Evolutionary conservation across 2,797 vertebrate species (phyloP).

Genomic region (Anabas testudineus): DNA sequence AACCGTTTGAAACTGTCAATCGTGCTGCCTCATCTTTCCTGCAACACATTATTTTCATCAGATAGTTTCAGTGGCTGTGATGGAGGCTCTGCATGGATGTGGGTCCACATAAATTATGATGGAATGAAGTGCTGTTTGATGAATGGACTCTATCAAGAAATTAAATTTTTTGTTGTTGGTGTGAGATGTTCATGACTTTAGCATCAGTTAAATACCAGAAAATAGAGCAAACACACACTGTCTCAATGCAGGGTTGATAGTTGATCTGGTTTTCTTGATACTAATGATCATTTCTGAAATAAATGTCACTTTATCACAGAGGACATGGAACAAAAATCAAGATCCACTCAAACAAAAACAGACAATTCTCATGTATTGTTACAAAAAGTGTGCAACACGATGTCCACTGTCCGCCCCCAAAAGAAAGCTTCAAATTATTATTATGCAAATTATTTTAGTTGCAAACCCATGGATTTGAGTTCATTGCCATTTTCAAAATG

Average conservation of each 20-base stretch:
- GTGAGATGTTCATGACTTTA: slow-evolving; percentile 19
- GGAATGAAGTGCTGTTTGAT: slow-evolving; percentile 16
- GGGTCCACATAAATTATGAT: background rate
- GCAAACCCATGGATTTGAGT: too few species aligned
- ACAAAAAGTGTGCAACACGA: background rate
- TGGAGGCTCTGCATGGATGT: slow-evolving; percentile 2
- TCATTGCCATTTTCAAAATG: background rate
- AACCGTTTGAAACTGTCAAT: slow-evolving; percentile 17
- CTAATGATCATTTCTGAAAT: background rate
- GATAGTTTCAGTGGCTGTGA: background rate
- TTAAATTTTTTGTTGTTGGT: slow-evolving; percentile 1
- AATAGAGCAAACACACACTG: too few species aligned
- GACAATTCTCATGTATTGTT: background rate
- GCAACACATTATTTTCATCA: slow-evolving; percentile 5
- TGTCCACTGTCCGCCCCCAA: too few species aligned
- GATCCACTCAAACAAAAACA: background rate
- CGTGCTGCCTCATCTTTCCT: background rate
- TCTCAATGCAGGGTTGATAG: too few species aligned
- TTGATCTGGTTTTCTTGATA: too few species aligned
- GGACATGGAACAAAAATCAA: background rate
- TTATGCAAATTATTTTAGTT: background rate
- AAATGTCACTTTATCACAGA: background rate
- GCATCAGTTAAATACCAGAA: background rate
- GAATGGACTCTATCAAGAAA: background rate
- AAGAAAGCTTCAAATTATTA: too few species aligned